Conservation (phyloP, 1,140 invertebrate genomes). For the Limonius californicus region DNA sequence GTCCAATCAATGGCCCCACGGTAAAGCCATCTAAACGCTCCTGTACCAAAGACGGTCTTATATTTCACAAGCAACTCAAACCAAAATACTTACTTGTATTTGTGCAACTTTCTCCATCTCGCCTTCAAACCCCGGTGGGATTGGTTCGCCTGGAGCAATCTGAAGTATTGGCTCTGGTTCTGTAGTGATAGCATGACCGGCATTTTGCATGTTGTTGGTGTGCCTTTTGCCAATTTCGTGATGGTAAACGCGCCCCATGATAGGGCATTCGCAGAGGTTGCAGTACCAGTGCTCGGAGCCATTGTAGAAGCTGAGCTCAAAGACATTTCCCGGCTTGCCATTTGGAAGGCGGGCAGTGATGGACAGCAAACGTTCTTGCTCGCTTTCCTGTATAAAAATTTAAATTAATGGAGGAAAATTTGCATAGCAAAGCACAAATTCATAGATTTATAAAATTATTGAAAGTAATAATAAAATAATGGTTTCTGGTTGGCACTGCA, state of each 20-base stretch:
- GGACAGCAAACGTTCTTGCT: constrained; percentile 38
- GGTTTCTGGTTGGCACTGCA: no score
- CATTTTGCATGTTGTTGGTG: constrained; percentile 4
- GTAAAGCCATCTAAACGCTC: constrained; percentile 43
- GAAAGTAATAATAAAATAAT: no score
- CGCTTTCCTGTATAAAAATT: constrained; percentile 37
- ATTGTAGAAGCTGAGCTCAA: constrained; percentile 39
- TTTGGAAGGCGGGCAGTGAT: constrained; percentile 38
- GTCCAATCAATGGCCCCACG: constrained; percentile 49
- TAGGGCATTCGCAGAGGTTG: constrained; percentile 40
- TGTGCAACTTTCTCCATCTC: constrained; percentile 52
- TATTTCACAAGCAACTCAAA: no score
- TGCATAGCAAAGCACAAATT: no score
- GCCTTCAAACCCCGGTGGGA: constrained; percentile 68
- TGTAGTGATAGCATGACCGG: background rate
- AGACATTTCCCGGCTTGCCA: constrained; percentile 39
- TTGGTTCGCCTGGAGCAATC: constrained; percentile 61
- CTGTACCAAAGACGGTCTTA: constrained; percentile 22
- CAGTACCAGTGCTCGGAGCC: constrained; percentile 44
- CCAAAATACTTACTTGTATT: constrained; percentile 51
- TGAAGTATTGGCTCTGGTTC: constrained; percentile 32
- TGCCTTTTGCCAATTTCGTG: constrained; percentile 44
- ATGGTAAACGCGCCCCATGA: constrained; percentile 43
- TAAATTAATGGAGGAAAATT: no score
- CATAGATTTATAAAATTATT: no score